Evolutionary conservation across 2,797 vertebrate genomes (phyloP).

Genomic region (Pipistrellus pygmaeus): DNA sequence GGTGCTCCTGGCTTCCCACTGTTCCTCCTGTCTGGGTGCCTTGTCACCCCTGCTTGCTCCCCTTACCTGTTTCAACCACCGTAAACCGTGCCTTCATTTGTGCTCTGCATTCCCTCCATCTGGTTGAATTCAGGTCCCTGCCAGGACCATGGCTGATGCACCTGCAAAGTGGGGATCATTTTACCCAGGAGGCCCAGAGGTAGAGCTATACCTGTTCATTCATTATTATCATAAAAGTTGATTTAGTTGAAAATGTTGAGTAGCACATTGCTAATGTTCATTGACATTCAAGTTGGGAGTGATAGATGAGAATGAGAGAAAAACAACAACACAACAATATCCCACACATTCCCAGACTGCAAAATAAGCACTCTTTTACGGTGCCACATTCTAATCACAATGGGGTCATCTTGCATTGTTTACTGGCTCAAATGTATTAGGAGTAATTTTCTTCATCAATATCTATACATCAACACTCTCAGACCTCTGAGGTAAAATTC

Average conservation of each 20-base stretch:
- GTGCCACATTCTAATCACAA: not conserved
- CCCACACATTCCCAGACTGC: not conserved
- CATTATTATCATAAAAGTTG: not conserved
- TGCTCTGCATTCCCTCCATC: not conserved
- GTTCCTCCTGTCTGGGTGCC: not conserved
- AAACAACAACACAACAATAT: not conserved
- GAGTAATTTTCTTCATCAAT: constrained; percentile 19
- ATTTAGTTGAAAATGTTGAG: constrained; percentile 19
- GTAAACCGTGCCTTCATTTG: not conserved
- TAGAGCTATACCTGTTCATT: not conserved
- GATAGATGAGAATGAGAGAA: not conserved
- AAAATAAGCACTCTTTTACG: not conserved
- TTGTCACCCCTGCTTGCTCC: not conserved
- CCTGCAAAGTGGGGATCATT: not conserved
- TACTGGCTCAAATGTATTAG: not conserved
- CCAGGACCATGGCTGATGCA: not conserved
- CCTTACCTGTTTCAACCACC: not conserved
- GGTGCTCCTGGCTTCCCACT: not conserved
- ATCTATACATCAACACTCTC: not conserved
- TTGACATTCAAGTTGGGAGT: constrained; percentile 36
- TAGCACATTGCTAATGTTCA: not conserved
- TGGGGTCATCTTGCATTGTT: not conserved
- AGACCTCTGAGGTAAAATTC: constrained; percentile 2
- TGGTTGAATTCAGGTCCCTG: not conserved
- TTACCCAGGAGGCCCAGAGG: not conserved